These are phyloP conservation scores for Volucella inflata DNA, from an alignment of 2,888 invertebrate species.

Conservation along the genomic window DNA sequence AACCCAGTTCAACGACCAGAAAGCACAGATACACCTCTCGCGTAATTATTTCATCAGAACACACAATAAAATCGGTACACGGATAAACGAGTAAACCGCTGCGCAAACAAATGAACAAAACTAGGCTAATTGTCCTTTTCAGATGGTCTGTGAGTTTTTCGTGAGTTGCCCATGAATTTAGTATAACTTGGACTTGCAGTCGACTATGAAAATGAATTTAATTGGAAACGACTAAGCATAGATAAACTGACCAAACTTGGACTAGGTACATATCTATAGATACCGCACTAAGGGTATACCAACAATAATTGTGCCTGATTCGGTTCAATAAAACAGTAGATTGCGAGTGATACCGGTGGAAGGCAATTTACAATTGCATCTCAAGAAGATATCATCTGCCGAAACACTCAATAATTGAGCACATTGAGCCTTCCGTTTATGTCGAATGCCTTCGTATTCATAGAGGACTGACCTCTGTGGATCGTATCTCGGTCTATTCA, in stretches of 20 bases:
- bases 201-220: slow-evolving; percentile 28
- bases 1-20: slow-evolving; percentile 31
- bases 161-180: slow-evolving; percentile 1
- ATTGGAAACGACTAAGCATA: slow-evolving; percentile 47
- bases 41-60: slow-evolving; percentile 71
- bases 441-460: slow-evolving; percentile 7
- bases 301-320: slow-evolving; percentile 35
- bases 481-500: slow-evolving; percentile 63
- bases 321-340: slow-evolving; percentile 63
- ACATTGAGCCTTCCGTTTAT: slow-evolving; percentile 74
- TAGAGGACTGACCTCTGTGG: slow-evolving; percentile 61
- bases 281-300: not conserved
- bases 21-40: not conserved
- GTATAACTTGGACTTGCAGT: too few species aligned
- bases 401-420: slow-evolving; percentile 75
- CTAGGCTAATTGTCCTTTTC: slow-evolving; percentile 70
- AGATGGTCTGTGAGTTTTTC: slow-evolving; percentile 26
- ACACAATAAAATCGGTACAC: slow-evolving; percentile 47
- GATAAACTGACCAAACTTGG: not conserved
- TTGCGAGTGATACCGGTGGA: slow-evolving; percentile 65
- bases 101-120: slow-evolving; percentile 66
- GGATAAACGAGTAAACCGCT: slow-evolving; percentile 38
- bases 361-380: slow-evolving; percentile 70
- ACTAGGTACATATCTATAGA: too few species aligned
- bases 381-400: slow-evolving; percentile 72